Percentiles rank a stretch among this genome's conserved stretches.
Evolutionary conservation across 2,797 vertebrate species (phyloP).

Genomic region (Natrix natrix): DNA sequence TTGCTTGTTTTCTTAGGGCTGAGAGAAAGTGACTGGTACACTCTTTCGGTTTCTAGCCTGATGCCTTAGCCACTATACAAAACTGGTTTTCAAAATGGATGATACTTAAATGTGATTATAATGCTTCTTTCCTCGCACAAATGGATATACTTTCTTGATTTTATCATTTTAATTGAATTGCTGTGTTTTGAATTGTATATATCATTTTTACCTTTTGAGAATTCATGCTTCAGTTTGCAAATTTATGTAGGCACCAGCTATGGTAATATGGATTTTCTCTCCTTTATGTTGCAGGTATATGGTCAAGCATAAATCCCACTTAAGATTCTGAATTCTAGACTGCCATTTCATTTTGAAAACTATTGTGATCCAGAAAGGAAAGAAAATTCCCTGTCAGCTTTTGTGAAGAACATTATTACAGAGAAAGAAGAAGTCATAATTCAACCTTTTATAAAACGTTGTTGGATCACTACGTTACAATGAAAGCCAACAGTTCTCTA

Average conservation of each 20-base stretch:
- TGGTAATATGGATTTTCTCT: constrained; percentile 14
- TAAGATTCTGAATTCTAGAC: constrained; percentile 87
- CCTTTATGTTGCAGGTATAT: constrained; percentile 83
- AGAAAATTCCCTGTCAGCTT: constrained; percentile 62
- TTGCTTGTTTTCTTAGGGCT: background rate
- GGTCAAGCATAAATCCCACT: constrained; percentile 98
- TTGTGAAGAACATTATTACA: constrained; percentile 68
- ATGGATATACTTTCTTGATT: background rate
- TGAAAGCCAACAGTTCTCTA: constrained; percentile 66
- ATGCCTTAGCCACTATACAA: background rate
- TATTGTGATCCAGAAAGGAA: constrained; percentile 64
- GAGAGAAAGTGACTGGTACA: background rate
- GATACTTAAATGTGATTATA: background rate
- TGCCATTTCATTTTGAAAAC: constrained; percentile 57
- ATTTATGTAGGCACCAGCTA: background rate
- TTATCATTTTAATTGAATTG: background rate
- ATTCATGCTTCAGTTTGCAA: background rate
- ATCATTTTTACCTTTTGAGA: background rate
- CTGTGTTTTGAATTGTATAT: background rate
- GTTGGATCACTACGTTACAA: constrained; percentile 69
- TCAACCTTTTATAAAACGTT: constrained; percentile 72
- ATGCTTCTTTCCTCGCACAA: background rate
- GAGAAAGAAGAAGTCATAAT: constrained; percentile 66
- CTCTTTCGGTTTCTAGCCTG: background rate
- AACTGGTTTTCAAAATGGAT: background rate